Base-by-base conservation (phyloP, 2,888 invertebrate species). In the Spisula subtruncata region DNA sequence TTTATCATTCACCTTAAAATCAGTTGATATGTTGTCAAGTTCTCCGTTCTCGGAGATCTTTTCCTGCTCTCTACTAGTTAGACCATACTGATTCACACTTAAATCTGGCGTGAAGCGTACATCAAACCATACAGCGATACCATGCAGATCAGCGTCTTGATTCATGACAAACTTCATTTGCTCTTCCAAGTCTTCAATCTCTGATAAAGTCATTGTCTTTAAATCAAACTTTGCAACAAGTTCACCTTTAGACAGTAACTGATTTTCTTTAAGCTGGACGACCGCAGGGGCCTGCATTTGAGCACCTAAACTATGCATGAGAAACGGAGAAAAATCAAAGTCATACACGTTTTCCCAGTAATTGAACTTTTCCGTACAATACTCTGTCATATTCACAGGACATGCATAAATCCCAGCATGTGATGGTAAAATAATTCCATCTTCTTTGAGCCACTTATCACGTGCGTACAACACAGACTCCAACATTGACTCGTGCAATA, bases 401-500 rank as follows among this genome's bases (percentile, higher is more conserved):
- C 95, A 93, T 5, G 95, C 84, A 86, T 94, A 95, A 0, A 97
- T 89, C 1, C 93, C 91, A 0, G 96, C 96, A 51, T 93, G 86
- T 1, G 96, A 95, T 0, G 97, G 97, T 2, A 96, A 89, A 92
- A 97, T 94, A 1, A 96, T 86, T 1, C 96, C 96, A 86, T 94
- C 94, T 14, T 93, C 90, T 1, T 93, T 91, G 51, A 97, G 92
- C 92, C 95, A 96, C 83, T 94, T 94, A 88, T 97, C 96, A 41
- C 97, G 89, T 0, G 97, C 96, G 84, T 90, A 92, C 0, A 97
- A 92, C 0, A 97, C 96, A 20, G 96, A 96, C 71, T 95, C 94
- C 14, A 97, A 91, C 96, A 96, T 97, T 1, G 96, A 96, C 89
- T 97, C 97, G 85, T 97, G 97, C 0, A 97, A 93, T 35, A 97